phyloP scores from a whole-genome alignment of 2,797 vertebrate genomes.

The Prionace glauca region DNA sequence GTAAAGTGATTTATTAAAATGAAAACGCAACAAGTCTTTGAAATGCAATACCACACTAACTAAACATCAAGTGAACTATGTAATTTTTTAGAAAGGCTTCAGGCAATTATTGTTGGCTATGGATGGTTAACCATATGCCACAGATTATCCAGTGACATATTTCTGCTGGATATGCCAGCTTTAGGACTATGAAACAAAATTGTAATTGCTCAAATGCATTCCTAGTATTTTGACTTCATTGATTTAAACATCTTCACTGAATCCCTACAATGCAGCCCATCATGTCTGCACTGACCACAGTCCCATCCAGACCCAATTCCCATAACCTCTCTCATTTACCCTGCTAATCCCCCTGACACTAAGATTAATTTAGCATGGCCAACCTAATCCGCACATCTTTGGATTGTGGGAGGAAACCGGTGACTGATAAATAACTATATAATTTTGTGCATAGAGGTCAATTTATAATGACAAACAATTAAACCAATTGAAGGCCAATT shows the following conservation, averaged over 20 bases:
- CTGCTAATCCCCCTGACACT: too few relatives aligned
- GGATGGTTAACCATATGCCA: neutral
- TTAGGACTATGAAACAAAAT: neutral
- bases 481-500: conserved; percentile 15
- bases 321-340: too few relatives aligned
- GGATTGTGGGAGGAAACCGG: too few relatives aligned
- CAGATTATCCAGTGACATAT: neutral
- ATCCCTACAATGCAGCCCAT: too few relatives aligned
- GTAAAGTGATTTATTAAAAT: conserved; percentile 25
- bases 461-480: neutral
- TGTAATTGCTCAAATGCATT: conserved; percentile 13
- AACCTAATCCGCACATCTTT: too few relatives aligned
- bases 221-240: conserved; percentile 3
- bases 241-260: too few relatives aligned
- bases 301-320: too few relatives aligned
- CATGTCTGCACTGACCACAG: too few relatives aligned
- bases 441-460: neutral
- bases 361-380: too few relatives aligned
- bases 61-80: conserved; percentile 1
- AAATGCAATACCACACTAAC: conserved; percentile 14
- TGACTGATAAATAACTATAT: neutral
- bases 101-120: neutral
- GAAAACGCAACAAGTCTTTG: conserved; percentile 16
- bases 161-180: neutral
- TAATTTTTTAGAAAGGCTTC: conserved; percentile 33